A percentile compares a stretch with the other conserved stretches of the same genome.
Evolutionary conservation across 2,113 vertebrate species (phyloP).

Genomic region (Gambusia holbrooki): DNA sequence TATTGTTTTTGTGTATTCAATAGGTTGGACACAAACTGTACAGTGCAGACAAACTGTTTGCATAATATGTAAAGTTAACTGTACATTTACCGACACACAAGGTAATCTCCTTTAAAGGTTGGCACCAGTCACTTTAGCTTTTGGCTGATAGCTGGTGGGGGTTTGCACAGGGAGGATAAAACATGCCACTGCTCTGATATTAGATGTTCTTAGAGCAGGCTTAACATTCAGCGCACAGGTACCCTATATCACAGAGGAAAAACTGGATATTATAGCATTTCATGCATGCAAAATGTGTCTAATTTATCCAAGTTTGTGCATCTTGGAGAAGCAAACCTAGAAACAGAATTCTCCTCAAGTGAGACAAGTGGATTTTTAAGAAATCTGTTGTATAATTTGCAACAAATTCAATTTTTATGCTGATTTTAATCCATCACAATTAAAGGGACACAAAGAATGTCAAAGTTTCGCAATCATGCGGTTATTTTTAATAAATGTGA

Average conservation of each 20-base stretch:
- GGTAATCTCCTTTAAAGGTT: slow-evolving; percentile 48
- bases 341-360: not conserved
- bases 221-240: too few relatives aligned
- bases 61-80: slow-evolving; percentile 86
- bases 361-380: not conserved
- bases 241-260: slow-evolving; percentile 1
- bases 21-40: slow-evolving; percentile 89
- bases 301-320: not conserved
- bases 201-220: too few relatives aligned
- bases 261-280: not conserved
- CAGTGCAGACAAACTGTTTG: slow-evolving; percentile 90
- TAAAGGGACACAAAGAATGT: slow-evolving; percentile 25
- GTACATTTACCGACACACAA: slow-evolving; percentile 81
- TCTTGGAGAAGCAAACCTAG: not conserved
- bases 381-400: not conserved
- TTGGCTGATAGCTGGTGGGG: slow-evolving; percentile 24
- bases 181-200: not conserved
- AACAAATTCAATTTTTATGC: not conserved
- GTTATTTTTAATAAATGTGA: slow-evolving; percentile 9
- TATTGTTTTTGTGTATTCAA: slow-evolving; percentile 86
- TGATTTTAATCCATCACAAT: slow-evolving; percentile 16
- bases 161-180: slow-evolving; percentile 26
- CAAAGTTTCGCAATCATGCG: slow-evolving; percentile 8
- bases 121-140: slow-evolving; percentile 40
- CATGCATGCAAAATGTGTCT: not conserved